Percentiles rank a stretch among this genome's conserved stretches.
Conservation (phyloP, 1,140 invertebrate genomes). For the Pseudomyrmex pallidus region DNA sequence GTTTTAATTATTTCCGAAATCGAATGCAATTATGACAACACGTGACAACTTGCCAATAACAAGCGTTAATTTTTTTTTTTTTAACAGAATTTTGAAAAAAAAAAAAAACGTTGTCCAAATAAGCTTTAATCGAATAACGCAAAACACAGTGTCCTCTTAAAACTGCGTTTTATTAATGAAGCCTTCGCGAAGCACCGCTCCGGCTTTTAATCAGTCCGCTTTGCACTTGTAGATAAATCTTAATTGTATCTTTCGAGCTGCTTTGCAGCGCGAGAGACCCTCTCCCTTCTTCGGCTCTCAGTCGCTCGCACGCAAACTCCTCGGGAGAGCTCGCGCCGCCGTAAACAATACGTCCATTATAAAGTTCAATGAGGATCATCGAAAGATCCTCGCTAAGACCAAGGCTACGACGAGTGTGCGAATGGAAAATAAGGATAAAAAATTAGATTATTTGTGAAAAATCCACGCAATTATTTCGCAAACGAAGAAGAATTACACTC, state of each 20-base stretch:
- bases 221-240: conserved; percentile 67
- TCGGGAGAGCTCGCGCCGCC: conserved; percentile 20
- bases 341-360: conserved; percentile 50
- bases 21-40: neutral
- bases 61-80: neutral
- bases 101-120: conserved; percentile 28
- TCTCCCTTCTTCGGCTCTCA: conserved; percentile 26
- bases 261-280: conserved; percentile 34
- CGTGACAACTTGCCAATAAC: neutral
- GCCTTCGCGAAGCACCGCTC: conserved; percentile 55
- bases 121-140: conserved; percentile 42
- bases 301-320: conserved; percentile 53
- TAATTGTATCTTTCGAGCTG: conserved; percentile 71
- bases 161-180: conserved; percentile 64
- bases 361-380: conserved; percentile 45
- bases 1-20: neutral
- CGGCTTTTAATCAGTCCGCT: conserved; percentile 69
- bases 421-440: neutral
- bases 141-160: conserved; percentile 40
- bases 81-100: neutral
- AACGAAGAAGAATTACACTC: too few species aligned
- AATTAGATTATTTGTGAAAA: neutral
- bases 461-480: too few species aligned
- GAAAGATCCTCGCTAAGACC: neutral
- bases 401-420: conserved; percentile 7